Conservation (phyloP, 2,113 vertebrate species). For the Hepsetus odoe region DNA sequence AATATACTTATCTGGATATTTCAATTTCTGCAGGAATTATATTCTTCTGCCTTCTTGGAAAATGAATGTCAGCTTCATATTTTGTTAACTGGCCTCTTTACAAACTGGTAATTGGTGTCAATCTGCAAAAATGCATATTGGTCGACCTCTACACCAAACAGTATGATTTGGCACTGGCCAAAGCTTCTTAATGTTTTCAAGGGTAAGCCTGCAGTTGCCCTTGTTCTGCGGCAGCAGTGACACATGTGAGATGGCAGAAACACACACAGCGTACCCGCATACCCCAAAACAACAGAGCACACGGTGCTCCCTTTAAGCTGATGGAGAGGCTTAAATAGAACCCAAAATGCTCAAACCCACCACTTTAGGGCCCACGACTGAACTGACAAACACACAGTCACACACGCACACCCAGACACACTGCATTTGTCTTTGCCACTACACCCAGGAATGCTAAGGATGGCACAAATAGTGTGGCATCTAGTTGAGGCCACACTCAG, state of each 20-base stretch:
- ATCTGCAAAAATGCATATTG: too few species aligned
- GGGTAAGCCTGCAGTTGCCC: neutral
- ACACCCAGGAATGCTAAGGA: neutral
- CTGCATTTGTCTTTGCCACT: neutral
- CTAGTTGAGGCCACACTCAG: neutral
- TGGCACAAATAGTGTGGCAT: neutral
- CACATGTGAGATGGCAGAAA: neutral
- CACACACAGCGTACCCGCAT: neutral
- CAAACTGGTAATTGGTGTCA: too few species aligned
- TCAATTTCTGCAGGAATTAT: too few species aligned
- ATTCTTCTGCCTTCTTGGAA: too few species aligned
- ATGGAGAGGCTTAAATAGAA: slow-evolving; percentile 25
- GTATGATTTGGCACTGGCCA: neutral
- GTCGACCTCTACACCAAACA: too few species aligned
- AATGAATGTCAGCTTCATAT: too few species aligned
- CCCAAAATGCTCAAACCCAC: slow-evolving; percentile 12
- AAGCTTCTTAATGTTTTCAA: neutral
- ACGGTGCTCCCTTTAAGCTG: neutral
- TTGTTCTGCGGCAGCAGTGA: neutral
- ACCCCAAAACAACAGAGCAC: slow-evolving; percentile 19
- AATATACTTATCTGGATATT: too few species aligned
- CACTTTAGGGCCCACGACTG: slow-evolving; percentile 20
- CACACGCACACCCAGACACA: slow-evolving; percentile 9
- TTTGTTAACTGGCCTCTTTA: too few species aligned
- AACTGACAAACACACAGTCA: neutral